Evolutionary conservation across 2,113 vertebrate species (phyloP).

Genomic region (Xyliphius kryptos): DNA sequence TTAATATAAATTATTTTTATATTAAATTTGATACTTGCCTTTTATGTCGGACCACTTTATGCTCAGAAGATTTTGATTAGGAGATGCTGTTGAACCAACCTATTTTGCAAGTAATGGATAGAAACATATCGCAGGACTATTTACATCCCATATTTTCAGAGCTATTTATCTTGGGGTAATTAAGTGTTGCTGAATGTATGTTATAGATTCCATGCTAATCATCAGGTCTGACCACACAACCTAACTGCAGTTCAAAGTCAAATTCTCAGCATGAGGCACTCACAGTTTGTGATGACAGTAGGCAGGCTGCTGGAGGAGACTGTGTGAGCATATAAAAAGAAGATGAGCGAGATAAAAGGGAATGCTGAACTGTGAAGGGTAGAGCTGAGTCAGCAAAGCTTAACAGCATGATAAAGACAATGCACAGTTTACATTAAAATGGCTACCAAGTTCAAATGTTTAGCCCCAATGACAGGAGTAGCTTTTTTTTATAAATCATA

Average conservation of each 20-base stretch:
- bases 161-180: not conserved
- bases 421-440: conserved; percentile 6
- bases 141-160: not conserved
- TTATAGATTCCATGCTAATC: conserved; percentile 1
- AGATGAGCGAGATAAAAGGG: not conserved
- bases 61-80: too few relatives aligned
- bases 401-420: conserved; percentile 6
- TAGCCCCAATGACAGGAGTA: conserved; percentile 7
- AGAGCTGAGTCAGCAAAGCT: conserved; percentile 9
- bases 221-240: conserved; percentile 1
- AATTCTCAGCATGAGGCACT: conserved; percentile 2
- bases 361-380: not conserved
- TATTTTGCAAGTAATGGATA: too few relatives aligned
- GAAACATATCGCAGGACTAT: too few relatives aligned
- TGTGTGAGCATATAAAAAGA: not conserved
- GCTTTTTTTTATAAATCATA: conserved; percentile 7
- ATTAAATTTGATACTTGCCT: too few relatives aligned
- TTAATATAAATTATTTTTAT: too few relatives aligned
- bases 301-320: not conserved
- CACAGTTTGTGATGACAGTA: conserved; percentile 6
- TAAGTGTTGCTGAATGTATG: not conserved
- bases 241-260: conserved; percentile 1
- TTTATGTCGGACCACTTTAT: too few relatives aligned
- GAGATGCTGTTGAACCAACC: too few relatives aligned
- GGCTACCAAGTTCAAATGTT: conserved; percentile 1